Base-by-base conservation (phyloP, 2,888 invertebrate genomes). In the Agapetus fuscipes region DNA sequence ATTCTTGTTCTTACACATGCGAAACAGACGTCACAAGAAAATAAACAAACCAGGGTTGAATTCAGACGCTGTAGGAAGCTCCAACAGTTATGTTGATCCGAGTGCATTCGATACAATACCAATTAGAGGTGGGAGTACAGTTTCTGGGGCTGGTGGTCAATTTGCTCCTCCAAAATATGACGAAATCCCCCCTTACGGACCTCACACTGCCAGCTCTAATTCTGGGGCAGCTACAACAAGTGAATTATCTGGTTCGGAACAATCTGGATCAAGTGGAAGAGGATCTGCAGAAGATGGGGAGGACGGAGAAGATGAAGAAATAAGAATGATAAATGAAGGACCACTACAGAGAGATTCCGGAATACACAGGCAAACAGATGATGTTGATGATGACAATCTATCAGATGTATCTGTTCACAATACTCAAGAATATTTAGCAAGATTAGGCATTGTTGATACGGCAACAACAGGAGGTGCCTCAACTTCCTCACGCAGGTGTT, bases 321-420 rank as follows among this genome's bases (percentile, higher is more conserved):
- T 96, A 36, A 74, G 94, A 50, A 95, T 94, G 93, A 96, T 96
- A 48, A 94, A 94, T 57, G 93, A 95, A 60, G 87, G 90, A 0
- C 86, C 86, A 0, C 61, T 89, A 24, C 85, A 88, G 57, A 70
- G 80, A 46, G 83, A 83, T 56, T 74, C 78, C 12, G 77, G 78
- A 30, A 74, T 80, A 41, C 78, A 77, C 48, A 61, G 77, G 49
- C 71, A 71, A 51, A 58, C 66, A 20, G 74, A 74, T 44, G 72
- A 72, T 29, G 64, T 65, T 0, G 74, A 74, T 40, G 80, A 78
- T 53, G 84, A 84, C 50, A 83, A 87, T 54, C 66, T 87, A 32
- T 91, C 91, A 2, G 91, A 94, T 54, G 82, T 87, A 16, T 90
- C 90, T 0, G 91, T 90, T 25, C 86, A 90, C 55, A 93, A 93